Conservation (phyloP, 2,888 invertebrate species). For the Adineta ricciae region DNA sequence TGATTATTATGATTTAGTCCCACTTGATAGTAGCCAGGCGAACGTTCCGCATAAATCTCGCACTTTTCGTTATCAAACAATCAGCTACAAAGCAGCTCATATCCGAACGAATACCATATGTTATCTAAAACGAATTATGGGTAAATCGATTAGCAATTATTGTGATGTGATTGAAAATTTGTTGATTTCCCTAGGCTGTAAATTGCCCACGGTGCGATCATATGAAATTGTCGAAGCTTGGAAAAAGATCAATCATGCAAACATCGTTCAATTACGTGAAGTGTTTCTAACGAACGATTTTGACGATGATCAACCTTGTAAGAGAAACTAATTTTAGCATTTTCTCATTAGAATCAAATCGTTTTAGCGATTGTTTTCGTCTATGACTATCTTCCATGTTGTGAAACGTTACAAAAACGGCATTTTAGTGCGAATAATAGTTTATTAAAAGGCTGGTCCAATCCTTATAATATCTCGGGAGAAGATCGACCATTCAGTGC, state of each 20-base stretch:
- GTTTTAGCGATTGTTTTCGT: constrained; percentile 80
- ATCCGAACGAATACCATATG: constrained; percentile 57
- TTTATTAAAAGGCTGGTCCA: constrained; percentile 42
- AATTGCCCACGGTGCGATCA: constrained; percentile 20
- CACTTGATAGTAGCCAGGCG: constrained; percentile 62
- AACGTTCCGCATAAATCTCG: constrained; percentile 57
- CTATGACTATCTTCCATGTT: constrained; percentile 84
- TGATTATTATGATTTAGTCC: constrained; percentile 74
- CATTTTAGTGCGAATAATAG: constrained; percentile 58
- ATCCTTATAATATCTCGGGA: constrained; percentile 40
- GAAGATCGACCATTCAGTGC: constrained; percentile 39
- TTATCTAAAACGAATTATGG: constrained; percentile 33
- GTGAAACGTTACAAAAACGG: constrained; percentile 73
- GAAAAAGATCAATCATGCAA: constrained; percentile 87
- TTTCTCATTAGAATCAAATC: neutral
- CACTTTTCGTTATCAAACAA: constrained; percentile 65
- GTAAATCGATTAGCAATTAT: constrained; percentile 21
- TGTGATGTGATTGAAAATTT: neutral
- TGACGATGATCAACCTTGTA: constrained; percentile 59
- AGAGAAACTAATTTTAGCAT: neutral
- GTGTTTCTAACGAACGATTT: constrained; percentile 89
- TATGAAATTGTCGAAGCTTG: constrained; percentile 61
- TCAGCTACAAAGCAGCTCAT: constrained; percentile 79
- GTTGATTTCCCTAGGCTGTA: neutral
- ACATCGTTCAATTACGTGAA: constrained; percentile 79